Evolutionary conservation across 2,797 vertebrate species (phyloP).

Genomic region (Poecilia wingei): DNA sequence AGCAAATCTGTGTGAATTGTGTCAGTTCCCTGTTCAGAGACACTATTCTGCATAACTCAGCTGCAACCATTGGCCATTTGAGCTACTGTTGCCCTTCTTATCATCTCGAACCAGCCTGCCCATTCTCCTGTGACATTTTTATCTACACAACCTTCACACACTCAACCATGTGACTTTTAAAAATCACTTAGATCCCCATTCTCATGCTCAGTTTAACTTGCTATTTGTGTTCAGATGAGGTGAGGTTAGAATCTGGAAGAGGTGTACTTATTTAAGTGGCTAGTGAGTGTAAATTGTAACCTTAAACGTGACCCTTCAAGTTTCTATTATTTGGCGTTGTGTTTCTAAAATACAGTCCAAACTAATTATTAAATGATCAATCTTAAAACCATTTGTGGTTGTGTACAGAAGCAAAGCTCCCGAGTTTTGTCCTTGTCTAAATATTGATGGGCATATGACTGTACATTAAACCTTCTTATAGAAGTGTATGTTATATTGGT

Average conservation of each 20-base stretch:
- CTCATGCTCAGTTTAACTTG: neutral
- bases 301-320: neutral
- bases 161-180: neutral
- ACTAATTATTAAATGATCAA: neutral
- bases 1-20: neutral
- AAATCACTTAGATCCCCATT: neutral
- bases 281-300: neutral
- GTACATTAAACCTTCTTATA: slow-evolving; percentile 82
- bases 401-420: slow-evolving; percentile 1
- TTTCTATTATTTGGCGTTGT: neutral
- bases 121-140: neutral
- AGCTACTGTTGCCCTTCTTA: neutral
- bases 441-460: slow-evolving; percentile 15
- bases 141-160: neutral
- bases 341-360: neutral
- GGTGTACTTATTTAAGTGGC: neutral
- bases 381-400: neutral
- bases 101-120: neutral
- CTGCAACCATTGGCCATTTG: neutral
- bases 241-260: neutral
- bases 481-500: slow-evolving; percentile 77
- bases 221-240: neutral
- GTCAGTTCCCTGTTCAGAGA: neutral
- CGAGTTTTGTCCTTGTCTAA: slow-evolving; percentile 10
- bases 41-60: neutral